Evolutionary conservation across 92 coral and sea anemone genomes (phyloP).

Genomic region (Palythoa grandis): DNA sequence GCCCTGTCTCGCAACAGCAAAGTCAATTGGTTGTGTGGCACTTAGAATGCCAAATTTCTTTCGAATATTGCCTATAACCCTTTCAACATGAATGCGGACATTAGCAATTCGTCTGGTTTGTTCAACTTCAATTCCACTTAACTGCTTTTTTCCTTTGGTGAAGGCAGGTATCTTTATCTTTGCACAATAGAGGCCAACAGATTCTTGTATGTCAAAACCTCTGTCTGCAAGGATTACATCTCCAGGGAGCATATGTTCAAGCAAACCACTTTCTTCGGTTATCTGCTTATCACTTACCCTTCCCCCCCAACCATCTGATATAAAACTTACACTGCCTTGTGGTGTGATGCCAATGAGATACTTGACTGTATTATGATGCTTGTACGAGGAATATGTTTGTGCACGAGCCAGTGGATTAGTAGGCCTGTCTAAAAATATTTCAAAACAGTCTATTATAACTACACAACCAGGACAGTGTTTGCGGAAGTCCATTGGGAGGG

Average conservation of each 20-base stretch:
- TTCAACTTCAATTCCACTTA: slow-evolving; percentile 38
- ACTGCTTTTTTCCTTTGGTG: slow-evolving; percentile 62
- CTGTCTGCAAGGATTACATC: slow-evolving; percentile 70
- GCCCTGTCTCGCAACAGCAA: slow-evolving; percentile 35
- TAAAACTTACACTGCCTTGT: slow-evolving; percentile 45
- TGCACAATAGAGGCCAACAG: slow-evolving; percentile 65
- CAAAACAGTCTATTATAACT: too few relatives aligned
- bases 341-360: slow-evolving; percentile 25
- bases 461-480: too few relatives aligned
- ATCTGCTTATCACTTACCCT: slow-evolving; percentile 32
- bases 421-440: too few relatives aligned
- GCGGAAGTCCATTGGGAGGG: too few relatives aligned
- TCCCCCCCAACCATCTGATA: slow-evolving; percentile 47
- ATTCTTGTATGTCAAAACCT: slow-evolving; percentile 26
- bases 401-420: too few relatives aligned
- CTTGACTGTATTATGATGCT: too few relatives aligned
- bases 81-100: slow-evolving; percentile 41
- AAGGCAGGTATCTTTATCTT: slow-evolving; percentile 61
- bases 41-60: slow-evolving; percentile 53
- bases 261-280: slow-evolving; percentile 62
- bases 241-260: slow-evolving; percentile 55
- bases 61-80: slow-evolving; percentile 40
- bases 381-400: too few relatives aligned
- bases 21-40: slow-evolving; percentile 56
- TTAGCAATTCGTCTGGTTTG: slow-evolving; percentile 66